These are phyloP conservation scores for Acipenser transmontanus DNA, from an alignment of 2,797 vertebrate species.

Conservation along the genomic window DNA sequence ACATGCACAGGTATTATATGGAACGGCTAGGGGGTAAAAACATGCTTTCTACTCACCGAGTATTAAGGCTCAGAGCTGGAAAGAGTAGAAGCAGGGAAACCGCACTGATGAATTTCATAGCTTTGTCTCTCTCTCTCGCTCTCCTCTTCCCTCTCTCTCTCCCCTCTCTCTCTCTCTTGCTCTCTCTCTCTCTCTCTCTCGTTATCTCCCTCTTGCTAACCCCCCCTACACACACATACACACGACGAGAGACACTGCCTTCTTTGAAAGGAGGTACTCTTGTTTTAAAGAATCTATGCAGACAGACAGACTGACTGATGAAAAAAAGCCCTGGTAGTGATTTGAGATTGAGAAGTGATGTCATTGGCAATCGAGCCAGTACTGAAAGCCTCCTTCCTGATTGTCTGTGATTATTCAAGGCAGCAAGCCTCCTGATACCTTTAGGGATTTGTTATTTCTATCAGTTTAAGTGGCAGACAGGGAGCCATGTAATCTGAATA, in stretches of 20 bases:
- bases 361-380: constrained; percentile 10
- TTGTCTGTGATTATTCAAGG: constrained; percentile 3
- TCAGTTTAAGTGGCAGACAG: constrained; percentile 1
- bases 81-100: constrained; percentile 20
- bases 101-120: constrained; percentile 22
- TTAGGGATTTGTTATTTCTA: neutral
- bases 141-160: constrained; percentile 7
- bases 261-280: constrained; percentile 13
- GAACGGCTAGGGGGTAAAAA: constrained; percentile 7
- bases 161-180: constrained; percentile 3
- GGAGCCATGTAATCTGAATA: constrained; percentile 1
- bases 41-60: constrained; percentile 14
- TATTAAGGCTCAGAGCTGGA: constrained; percentile 21
- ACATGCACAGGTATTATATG: neutral
- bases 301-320: constrained; percentile 6
- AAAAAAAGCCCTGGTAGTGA: constrained; percentile 6
- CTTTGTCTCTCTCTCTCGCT: constrained; percentile 20
- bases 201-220: constrained; percentile 9
- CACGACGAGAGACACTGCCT: constrained; percentile 4
- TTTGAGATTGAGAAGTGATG: constrained; percentile 19
- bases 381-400: constrained; percentile 6
- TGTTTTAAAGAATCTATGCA: constrained; percentile 11
- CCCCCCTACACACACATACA: constrained; percentile 3
- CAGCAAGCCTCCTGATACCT: neutral
- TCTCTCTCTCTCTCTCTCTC: constrained; percentile 7